phyloP scores from a whole-genome alignment of 2,888 invertebrate genomes.

The Sinhomidia bicolor region DNA sequence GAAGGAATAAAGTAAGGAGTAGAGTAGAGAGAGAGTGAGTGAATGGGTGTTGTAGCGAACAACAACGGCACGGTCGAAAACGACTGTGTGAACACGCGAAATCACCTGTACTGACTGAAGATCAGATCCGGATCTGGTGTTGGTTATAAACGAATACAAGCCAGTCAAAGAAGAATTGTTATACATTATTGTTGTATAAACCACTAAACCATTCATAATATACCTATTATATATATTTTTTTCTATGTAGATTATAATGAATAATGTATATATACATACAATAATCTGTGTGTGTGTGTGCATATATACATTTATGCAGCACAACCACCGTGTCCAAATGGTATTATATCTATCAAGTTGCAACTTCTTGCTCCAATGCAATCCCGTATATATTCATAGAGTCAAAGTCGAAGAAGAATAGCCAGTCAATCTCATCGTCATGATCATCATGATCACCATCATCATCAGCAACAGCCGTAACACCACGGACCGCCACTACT shows the following conservation, averaged over 20 bases:
- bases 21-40: no score
- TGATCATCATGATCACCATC: background rate
- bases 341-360: constrained; percentile 6
- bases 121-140: constrained; percentile 70
- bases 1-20: background rate
- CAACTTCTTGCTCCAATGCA: background rate
- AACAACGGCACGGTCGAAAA: constrained; percentile 59
- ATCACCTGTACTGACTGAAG: constrained; percentile 74
- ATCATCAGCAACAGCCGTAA: background rate
- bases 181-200: background rate
- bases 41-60: constrained; percentile 25
- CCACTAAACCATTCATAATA: constrained; percentile 26
- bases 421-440: constrained; percentile 34
- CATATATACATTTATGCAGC: background rate
- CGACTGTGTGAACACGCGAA: constrained; percentile 74
- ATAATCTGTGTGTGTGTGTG: background rate
- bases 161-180: background rate
- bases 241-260: background rate
- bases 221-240: background rate
- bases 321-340: constrained; percentile 2
- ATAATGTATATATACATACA: background rate
- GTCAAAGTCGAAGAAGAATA: constrained; percentile 32
- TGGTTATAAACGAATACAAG: constrained; percentile 62
- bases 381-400: background rate
- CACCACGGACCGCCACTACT: background rate